A percentile compares a stretch with the other conserved stretches of the same genome.
Conservation (phyloP, 2,113 vertebrate species). For the Mionectes macconnelli region DNA sequence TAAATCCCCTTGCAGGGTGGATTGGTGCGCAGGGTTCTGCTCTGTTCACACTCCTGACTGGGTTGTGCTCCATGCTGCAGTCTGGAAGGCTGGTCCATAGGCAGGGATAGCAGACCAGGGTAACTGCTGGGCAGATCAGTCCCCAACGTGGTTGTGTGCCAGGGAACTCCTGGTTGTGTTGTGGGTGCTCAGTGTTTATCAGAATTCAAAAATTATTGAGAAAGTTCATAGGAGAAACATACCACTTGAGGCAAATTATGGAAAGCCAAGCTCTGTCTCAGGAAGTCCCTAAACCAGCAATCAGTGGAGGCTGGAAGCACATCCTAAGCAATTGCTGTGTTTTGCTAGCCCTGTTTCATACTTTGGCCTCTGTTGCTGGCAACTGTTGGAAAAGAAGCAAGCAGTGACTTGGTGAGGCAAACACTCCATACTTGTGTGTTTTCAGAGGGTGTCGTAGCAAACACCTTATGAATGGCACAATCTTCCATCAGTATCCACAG, state of each 20-base stretch:
- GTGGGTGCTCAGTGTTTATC: neutral
- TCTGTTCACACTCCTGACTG: neutral
- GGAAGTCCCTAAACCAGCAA: constrained; percentile 23
- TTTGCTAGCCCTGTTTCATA: neutral
- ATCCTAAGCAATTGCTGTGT: neutral
- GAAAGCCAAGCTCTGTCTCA: neutral
- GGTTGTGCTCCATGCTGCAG: neutral
- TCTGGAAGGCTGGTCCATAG: fast-evolving
- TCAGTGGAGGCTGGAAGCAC: neutral
- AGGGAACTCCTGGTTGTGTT: fast-evolving
- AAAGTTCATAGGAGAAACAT: neutral
- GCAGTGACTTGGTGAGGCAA: neutral
- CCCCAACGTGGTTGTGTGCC: fast-evolving
- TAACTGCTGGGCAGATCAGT: neutral
- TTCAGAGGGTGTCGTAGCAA: neutral
- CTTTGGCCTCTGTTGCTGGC: neutral
- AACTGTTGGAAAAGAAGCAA: neutral
- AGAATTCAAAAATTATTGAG: neutral
- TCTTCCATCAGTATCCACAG: neutral
- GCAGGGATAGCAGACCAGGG: neutral
- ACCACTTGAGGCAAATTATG: neutral
- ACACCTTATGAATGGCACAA: neutral
- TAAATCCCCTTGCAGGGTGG: neutral
- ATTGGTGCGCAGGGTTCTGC: neutral
- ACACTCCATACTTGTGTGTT: fast-evolving